Evolutionary conservation across 1,140 invertebrate species (phyloP).

Genomic region (Rhagoletis zephyria): DNA sequence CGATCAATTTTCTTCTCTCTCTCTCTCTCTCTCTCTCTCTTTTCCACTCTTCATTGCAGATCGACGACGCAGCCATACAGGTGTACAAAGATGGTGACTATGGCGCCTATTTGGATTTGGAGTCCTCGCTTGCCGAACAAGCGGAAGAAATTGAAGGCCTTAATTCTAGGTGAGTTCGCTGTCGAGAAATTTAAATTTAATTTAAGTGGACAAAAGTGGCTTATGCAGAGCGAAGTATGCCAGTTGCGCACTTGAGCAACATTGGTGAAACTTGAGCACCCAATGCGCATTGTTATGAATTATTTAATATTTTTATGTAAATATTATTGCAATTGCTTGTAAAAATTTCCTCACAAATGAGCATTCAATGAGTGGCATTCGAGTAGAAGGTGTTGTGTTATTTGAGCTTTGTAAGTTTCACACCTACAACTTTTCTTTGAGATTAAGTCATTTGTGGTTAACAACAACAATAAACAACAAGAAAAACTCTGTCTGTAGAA

Average conservation of each 20-base stretch:
- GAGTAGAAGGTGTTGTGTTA: not conserved
- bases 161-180: conserved; percentile 86
- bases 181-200: not conserved
- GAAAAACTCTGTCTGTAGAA: not conserved
- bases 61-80: conserved; percentile 96
- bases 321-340: not conserved
- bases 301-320: conserved; percentile 1
- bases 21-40: no score
- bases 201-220: no score
- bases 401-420: conserved; percentile 36
- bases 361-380: conserved; percentile 25
- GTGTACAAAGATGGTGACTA: conserved; percentile 96
- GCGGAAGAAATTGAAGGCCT: conserved; percentile 96
- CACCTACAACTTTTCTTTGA: conserved; percentile 24
- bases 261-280: not conserved
- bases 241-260: not conserved
- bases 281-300: not conserved
- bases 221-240: not conserved
- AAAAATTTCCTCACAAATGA: conserved; percentile 22
- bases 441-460: conserved; percentile 26
- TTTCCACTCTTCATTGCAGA: conserved; percentile 75
- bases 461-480: not conserved
- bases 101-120: conserved; percentile 95
- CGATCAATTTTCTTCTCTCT: conserved; percentile 11
- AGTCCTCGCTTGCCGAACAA: conserved; percentile 94